Percentiles rank a stretch among this genome's conserved stretches.
phyloP scores from a whole-genome alignment of 64 coral and sea anemone genomes.

The Platygyra sinensis region DNA sequence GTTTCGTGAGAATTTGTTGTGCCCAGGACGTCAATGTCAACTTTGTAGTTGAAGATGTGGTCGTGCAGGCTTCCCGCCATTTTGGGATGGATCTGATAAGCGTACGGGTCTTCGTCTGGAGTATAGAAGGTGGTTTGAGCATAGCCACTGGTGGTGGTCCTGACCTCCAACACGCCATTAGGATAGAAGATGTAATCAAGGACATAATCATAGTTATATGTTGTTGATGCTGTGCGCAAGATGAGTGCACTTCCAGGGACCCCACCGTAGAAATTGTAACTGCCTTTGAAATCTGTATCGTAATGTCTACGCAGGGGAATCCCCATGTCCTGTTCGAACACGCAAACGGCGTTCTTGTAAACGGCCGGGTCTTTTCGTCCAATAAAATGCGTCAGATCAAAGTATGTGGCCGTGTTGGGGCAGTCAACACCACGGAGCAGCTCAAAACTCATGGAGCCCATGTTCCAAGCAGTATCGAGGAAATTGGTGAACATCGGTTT shows the following conservation, averaged over 20 bases:
- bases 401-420: conserved; percentile 64
- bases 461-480: conserved; percentile 58
- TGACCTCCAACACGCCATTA: conserved; percentile 46
- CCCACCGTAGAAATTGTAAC: conserved; percentile 66
- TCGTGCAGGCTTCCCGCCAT: conserved; percentile 34
- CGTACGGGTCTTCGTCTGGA: conserved; percentile 34
- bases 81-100: conserved; percentile 26
- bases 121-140: conserved; percentile 25
- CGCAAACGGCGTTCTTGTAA: conserved; percentile 63
- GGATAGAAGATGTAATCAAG: conserved; percentile 68
- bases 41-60: conserved; percentile 70
- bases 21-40: conserved; percentile 41
- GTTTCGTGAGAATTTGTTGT: conserved; percentile 47
- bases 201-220: conserved; percentile 66
- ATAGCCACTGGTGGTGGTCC: conserved; percentile 51
- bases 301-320: conserved; percentile 67
- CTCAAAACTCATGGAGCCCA: conserved; percentile 69
- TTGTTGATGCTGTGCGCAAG: conserved; percentile 40
- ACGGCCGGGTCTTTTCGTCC: conserved; percentile 24
- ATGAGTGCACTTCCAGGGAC: conserved; percentile 31
- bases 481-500: conserved; percentile 47
- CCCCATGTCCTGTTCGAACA: conserved; percentile 76
- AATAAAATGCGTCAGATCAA: conserved; percentile 66
- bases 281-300: conserved; percentile 45
- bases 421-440: conserved; percentile 68